These are phyloP conservation scores for Lasioglossum lativentre DNA, from an alignment of 2,888 invertebrate genomes.

Conservation along the genomic window DNA sequence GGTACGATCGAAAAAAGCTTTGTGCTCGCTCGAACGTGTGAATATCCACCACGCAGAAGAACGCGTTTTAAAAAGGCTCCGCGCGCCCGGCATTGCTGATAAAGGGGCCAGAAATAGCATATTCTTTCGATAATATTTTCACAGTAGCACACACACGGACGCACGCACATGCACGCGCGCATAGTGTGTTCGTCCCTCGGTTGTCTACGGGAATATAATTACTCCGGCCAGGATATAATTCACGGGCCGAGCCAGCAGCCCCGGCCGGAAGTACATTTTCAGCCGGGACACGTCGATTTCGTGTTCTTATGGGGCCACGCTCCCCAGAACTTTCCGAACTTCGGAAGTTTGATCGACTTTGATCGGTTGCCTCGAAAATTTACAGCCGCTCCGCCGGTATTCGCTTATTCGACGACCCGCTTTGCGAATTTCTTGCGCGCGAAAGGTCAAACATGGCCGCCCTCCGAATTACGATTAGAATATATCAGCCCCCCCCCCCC, in stretches of 20 bases:
- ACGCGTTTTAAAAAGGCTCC: background rate
- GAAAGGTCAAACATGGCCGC: background rate
- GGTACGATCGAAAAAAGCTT: constrained; percentile 24
- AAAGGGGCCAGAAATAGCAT: constrained; percentile 42
- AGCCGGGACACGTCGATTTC: constrained; percentile 39
- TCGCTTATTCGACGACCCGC: background rate
- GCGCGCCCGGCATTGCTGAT: constrained; percentile 20
- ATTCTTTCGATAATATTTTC: constrained; percentile 55
- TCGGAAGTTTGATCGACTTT: constrained; percentile 47
- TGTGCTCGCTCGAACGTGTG: constrained; percentile 9
- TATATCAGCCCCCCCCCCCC: no score
- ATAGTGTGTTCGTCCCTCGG: background rate
- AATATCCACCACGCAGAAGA: constrained; percentile 6
- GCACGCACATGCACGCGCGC: background rate
- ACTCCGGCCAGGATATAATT: constrained; percentile 37
- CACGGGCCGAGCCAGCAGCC: constrained; percentile 32
- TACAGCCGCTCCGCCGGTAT: background rate
- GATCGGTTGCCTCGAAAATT: constrained; percentile 44
- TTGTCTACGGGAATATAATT: constrained; percentile 44
- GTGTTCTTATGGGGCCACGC: constrained; percentile 18
- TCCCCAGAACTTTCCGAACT: constrained; percentile 28
- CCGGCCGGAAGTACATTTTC: constrained; percentile 36
- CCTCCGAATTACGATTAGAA: background rate
- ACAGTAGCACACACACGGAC: background rate
- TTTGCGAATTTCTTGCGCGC: background rate